A percentile compares a stretch with the other conserved stretches of the same genome.
Evolutionary conservation across 2,888 invertebrate species (phyloP).

Genomic region (Ganaspis brasiliensis): DNA sequence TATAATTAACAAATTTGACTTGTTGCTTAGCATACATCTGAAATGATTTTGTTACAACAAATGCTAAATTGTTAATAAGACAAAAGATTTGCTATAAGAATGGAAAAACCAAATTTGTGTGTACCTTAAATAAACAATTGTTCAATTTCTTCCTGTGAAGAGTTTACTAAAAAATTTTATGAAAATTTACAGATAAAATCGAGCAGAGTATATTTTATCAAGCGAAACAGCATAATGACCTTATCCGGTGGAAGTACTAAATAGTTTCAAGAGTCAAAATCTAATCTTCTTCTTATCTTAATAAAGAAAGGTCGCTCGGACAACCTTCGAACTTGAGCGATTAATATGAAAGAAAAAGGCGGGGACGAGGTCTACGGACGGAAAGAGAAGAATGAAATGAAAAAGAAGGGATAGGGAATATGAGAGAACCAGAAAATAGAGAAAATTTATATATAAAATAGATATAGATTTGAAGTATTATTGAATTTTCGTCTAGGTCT

Average conservation of each 20-base stretch:
- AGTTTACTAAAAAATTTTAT: no score
- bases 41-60: no score
- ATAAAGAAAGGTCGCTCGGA: slow-evolving; percentile 19
- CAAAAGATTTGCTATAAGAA: no score
- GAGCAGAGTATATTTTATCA: neutral
- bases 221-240: slow-evolving; percentile 19
- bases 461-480: neutral
- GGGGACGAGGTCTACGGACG: slow-evolving; percentile 7
- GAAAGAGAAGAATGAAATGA: slow-evolving; percentile 3
- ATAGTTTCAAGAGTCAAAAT: slow-evolving; percentile 38
- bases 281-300: slow-evolving; percentile 31
- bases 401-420: slow-evolving; percentile 26
- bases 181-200: no score
- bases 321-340: slow-evolving; percentile 25
- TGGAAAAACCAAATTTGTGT: no score
- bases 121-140: no score
- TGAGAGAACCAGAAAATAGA: slow-evolving; percentile 11
- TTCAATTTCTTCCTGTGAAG: no score
- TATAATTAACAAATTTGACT: no score
- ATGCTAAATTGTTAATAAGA: no score
- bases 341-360: slow-evolving; percentile 39
- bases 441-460: neutral
- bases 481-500: no score
- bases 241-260: neutral
- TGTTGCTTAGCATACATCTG: no score